These are phyloP conservation scores for Spondyliosoma cantharus DNA, from an alignment of 2,797 vertebrate species.

Conservation along the genomic window DNA sequence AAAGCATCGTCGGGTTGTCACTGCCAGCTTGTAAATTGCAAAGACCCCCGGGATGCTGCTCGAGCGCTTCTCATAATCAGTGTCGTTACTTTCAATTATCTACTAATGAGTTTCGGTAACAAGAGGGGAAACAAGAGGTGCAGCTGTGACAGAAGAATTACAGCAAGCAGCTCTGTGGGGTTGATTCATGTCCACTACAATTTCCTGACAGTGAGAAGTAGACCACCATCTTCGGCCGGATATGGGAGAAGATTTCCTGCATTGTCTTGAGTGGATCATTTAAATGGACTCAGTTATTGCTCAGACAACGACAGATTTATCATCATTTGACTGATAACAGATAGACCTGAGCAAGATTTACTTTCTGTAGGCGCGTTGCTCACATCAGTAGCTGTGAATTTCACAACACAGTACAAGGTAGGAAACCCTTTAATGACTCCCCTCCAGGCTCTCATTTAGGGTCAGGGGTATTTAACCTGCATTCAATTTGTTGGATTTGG, in stretches of 20 bases:
- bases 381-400: slow-evolving; percentile 51
- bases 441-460: slow-evolving; percentile 6
- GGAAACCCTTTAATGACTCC: slow-evolving; percentile 28
- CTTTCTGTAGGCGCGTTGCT: slow-evolving; percentile 12
- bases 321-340: slow-evolving; percentile 15
- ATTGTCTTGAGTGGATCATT: slow-evolving; percentile 37
- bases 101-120: slow-evolving; percentile 85
- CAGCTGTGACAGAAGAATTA: slow-evolving; percentile 74
- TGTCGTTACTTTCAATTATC: slow-evolving; percentile 86
- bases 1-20: slow-evolving; percentile 50
- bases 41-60: slow-evolving; percentile 66
- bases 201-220: slow-evolving; percentile 18
- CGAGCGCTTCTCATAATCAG: slow-evolving; percentile 72
- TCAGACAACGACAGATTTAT: slow-evolving; percentile 26
- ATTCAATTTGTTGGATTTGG: neutral
- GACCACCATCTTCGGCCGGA: slow-evolving; percentile 16
- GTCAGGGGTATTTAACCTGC: too few relatives aligned
- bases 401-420: slow-evolving; percentile 18
- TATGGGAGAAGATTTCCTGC: slow-evolving; percentile 38
- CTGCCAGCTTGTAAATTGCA: slow-evolving; percentile 65
- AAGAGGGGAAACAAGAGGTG: slow-evolving; percentile 82
- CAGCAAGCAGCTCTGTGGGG: slow-evolving; percentile 32
- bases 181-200: slow-evolving; percentile 51
- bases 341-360: slow-evolving; percentile 16
- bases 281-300: slow-evolving; percentile 31